Evolutionary conservation across 2,797 vertebrate genomes (phyloP).

Genomic region (Pangasius djambal): DNA sequence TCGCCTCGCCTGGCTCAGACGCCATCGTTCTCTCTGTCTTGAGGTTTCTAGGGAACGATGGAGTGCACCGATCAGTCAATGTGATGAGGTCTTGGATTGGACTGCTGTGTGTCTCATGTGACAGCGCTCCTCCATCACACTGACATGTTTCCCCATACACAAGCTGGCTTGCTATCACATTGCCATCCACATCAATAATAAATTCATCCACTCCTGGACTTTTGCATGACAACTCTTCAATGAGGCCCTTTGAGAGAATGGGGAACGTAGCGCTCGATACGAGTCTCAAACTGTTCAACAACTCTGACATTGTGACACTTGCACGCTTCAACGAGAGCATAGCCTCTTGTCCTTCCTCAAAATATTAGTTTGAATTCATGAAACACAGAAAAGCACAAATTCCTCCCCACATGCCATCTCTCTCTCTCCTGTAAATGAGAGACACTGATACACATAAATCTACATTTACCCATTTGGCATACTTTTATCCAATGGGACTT

Average conservation of each 20-base stretch:
- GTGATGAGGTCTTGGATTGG: conserved; percentile 39
- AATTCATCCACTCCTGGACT: conserved; percentile 34
- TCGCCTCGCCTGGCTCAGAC: conserved; percentile 31
- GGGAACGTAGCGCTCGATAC: neutral
- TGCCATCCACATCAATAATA: conserved; percentile 38
- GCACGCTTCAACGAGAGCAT: too few relatives aligned
- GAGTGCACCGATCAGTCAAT: conserved; percentile 30
- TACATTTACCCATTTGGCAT: neutral
- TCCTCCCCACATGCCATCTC: neutral
- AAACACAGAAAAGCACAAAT: neutral
- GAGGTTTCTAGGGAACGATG: conserved; percentile 18
- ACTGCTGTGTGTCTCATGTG: conserved; percentile 33
- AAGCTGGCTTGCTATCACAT: conserved; percentile 30
- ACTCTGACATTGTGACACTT: neutral
- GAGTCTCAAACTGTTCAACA: conserved; percentile 1
- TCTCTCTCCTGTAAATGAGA: neutral
- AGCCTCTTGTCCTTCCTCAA: neutral
- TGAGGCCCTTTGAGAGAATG: conserved; percentile 19
- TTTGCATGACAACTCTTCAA: conserved; percentile 37
- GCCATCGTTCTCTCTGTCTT: conserved; percentile 15
- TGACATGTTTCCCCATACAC: conserved; percentile 45
- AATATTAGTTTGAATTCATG: neutral
- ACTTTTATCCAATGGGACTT: neutral
- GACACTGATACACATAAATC: neutral
- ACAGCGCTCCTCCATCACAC: conserved; percentile 46